phyloP scores from a whole-genome alignment of 2,888 invertebrate genomes.

The Timandra comae region DNA sequence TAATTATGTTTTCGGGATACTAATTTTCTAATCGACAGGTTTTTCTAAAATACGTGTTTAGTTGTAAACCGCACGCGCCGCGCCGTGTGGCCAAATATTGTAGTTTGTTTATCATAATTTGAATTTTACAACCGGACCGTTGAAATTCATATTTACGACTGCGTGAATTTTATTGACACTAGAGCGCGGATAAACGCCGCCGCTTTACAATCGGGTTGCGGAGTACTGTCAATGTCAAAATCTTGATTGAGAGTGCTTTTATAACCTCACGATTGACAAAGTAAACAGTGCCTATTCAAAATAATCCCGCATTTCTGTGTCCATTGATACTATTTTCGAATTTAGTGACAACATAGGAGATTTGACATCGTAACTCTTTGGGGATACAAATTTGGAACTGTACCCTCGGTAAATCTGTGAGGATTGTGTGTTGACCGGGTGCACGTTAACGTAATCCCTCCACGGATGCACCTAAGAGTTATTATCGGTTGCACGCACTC shows the following conservation, averaged over 20 bases:
- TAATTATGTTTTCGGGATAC: conserved; percentile 66
- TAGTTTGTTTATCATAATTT: conserved; percentile 61
- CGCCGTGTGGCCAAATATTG: conserved; percentile 24
- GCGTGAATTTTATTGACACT: conserved; percentile 55
- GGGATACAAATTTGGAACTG: conserved; percentile 62
- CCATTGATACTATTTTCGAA: conserved; percentile 50
- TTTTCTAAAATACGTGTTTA: conserved; percentile 38
- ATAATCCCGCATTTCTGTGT: conserved; percentile 34
- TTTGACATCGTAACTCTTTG: conserved; percentile 66
- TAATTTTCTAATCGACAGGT: conserved; percentile 67
- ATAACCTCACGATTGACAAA: conserved; percentile 44
- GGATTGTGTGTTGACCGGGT: conserved; percentile 26
- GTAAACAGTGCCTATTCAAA: conserved; percentile 35
- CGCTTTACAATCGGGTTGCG: conserved; percentile 33
- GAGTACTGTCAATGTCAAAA: conserved; percentile 49
- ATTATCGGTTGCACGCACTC: conserved; percentile 32
- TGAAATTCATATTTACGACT: conserved; percentile 61
- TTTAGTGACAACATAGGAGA: conserved; percentile 49
- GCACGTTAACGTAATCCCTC: conserved; percentile 36
- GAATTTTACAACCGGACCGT: conserved; percentile 59
- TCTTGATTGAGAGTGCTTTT: conserved; percentile 51
- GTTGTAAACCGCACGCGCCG: conserved; percentile 18
- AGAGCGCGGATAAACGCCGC: conserved; percentile 37
- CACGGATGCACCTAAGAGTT: conserved; percentile 32
- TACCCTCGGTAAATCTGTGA: conserved; percentile 27